Conservation (phyloP, 2,888 invertebrate genomes). For the Ctena decussata region DNA sequence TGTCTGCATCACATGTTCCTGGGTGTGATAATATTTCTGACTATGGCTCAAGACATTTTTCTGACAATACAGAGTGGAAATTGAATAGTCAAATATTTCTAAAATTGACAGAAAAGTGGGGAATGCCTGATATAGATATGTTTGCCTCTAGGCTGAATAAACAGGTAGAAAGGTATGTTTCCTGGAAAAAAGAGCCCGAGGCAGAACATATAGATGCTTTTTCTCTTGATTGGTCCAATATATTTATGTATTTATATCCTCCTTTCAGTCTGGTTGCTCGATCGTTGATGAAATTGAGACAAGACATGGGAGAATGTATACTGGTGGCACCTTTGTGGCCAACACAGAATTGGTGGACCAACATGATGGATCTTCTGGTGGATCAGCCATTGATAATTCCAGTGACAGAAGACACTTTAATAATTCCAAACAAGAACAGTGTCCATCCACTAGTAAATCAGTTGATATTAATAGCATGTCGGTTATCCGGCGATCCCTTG, state of each 20-base stretch:
- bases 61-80: too few species aligned
- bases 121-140: constrained; percentile 16
- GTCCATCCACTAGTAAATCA: not conserved
- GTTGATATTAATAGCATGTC: constrained; percentile 23
- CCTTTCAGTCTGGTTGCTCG: constrained; percentile 34
- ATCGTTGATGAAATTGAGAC: constrained; percentile 27
- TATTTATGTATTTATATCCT: too few species aligned
- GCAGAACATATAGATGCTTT: constrained; percentile 28
- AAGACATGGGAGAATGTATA: constrained; percentile 38
- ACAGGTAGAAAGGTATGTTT: constrained; percentile 17
- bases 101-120: not conserved
- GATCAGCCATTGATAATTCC: constrained; percentile 15
- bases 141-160: constrained; percentile 42
- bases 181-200: constrained; percentile 42
- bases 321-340: constrained; percentile 44
- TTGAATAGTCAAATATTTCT: too few species aligned
- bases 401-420: not conserved
- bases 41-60: too few species aligned
- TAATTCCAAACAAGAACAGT: not conserved
- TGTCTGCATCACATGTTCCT: not conserved
- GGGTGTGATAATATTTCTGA: not conserved
- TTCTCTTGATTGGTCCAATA: constrained; percentile 17
- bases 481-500: constrained; percentile 7
- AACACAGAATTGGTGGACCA: constrained; percentile 43
- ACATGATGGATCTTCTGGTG: constrained; percentile 9